phyloP scores from a whole-genome alignment of 2,797 vertebrate genomes.

The Melanotaenia maccullochi region DNA sequence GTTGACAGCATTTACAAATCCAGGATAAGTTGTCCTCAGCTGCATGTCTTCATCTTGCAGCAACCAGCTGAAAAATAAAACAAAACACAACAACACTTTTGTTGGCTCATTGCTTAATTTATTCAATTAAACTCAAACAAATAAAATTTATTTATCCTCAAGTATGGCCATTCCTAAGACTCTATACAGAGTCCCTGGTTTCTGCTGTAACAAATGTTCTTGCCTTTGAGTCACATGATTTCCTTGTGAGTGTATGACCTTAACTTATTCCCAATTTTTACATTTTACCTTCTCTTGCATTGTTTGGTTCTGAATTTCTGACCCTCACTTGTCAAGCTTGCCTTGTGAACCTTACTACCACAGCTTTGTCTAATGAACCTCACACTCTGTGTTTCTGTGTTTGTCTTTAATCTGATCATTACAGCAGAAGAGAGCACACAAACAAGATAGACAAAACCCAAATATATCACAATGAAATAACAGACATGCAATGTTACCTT shows the following conservation, averaged over 20 bases:
- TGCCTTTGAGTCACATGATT: neutral
- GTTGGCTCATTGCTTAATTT: neutral
- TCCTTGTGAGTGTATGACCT: neutral
- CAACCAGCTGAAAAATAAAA: conserved; percentile 85
- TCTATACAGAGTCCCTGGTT: neutral
- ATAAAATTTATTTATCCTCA: neutral
- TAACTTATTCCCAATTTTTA: neutral
- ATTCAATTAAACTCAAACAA: neutral
- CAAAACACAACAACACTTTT: neutral
- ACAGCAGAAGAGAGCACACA: neutral
- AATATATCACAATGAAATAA: neutral
- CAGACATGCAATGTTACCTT: conserved; percentile 77
- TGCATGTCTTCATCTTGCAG: conserved; percentile 86
- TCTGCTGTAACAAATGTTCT: neutral
- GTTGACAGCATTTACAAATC: conserved; percentile 87
- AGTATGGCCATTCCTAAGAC: neutral
- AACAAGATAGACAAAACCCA: neutral
- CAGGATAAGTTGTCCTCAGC: conserved; percentile 87
- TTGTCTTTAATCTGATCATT: no score
- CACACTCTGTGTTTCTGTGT: no score
- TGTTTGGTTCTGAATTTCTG: no score
- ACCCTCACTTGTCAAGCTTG: no score
- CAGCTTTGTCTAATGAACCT: no score
- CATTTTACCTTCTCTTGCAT: neutral
- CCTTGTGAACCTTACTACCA: no score